Evolutionary conservation across 1,140 invertebrate species (phyloP), one percentile per base, ranked within the genome.

Genomic region (Dendrolimus kikuchii): DNA sequence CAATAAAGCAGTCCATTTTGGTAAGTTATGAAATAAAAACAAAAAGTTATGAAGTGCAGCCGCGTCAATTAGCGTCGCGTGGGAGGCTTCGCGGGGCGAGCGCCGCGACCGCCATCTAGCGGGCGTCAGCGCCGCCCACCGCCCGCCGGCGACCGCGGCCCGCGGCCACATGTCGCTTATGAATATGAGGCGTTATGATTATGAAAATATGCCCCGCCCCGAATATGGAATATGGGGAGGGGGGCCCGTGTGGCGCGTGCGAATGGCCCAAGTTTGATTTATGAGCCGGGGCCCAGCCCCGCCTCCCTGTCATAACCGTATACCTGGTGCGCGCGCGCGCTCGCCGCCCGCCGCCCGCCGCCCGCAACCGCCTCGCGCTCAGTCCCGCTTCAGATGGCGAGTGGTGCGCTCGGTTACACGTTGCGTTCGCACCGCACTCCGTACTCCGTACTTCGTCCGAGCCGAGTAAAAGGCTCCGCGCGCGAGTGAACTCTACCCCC

Each of bases 141-240:
- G 54, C 51, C 62, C 66, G 64, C 58, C 63, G 55, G 66, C 62
- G 50, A 60, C 63, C 55, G 66, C 62, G 49, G 60, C 65, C 56
- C 61, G 53, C 66, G 66, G 60, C 64, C 74, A 71, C 80, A 77
- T 73, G 74, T 77, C 79, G 73, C 77, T 86, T 88, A 88, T 86
- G 77, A 88, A 88, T 86, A 84, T 85, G 81, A 85, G 81, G 77
- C 85, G 86, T 87, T 87, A 88, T 88, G 86, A 88, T 86, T 87
- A 88, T 87, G 77, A 86, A 85, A 86, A 84, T 87, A 87, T 87
- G 86, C 86, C 77, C 86, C 86, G 86, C 86, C 86, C 81, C 76
- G 73, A 84, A 88, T 88, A 88, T 88, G 81, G 81, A 86, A 81
- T 84, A 84, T 82, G 73, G 74, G 74, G 77, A 77, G 72, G 78